These are phyloP conservation scores for Typhlomys cinereus DNA, from an alignment of 2,113 vertebrate species.

Conservation along the genomic window DNA sequence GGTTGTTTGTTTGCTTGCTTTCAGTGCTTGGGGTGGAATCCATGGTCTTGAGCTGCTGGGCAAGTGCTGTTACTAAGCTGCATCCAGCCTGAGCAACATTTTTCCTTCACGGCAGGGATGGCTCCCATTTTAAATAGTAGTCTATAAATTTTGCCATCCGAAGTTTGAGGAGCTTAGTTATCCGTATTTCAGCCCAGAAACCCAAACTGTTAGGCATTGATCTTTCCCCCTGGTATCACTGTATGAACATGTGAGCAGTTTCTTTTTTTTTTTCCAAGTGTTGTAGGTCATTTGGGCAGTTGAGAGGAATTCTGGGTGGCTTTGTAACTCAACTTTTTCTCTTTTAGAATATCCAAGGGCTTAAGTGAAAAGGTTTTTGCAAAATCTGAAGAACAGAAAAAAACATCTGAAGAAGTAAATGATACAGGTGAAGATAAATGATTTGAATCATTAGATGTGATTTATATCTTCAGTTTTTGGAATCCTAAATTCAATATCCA, in stretches of 20 bases:
- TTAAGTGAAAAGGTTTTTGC: slow-evolving; percentile 90
- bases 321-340: slow-evolving; percentile 57
- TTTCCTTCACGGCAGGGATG: neutral
- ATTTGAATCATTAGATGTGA: neutral
- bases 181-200: neutral
- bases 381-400: slow-evolving; percentile 80
- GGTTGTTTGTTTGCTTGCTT: neutral
- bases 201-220: neutral
- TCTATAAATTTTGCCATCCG: neutral
- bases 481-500: neutral
- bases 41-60: neutral
- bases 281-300: neutral
- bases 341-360: slow-evolving; percentile 92
- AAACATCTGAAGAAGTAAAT: slow-evolving; percentile 59
- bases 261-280: neutral
- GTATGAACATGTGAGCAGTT: neutral
- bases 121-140: neutral
- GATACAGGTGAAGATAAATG: slow-evolving; percentile 84
- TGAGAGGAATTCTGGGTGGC: neutral
- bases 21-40: neutral
- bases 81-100: neutral
- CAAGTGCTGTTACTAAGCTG: neutral
- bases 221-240: neutral
- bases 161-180: neutral
- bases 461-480: neutral